These are phyloP conservation scores for Microctonus brassicae DNA, from an alignment of 2,888 invertebrate species.

Conservation along the genomic window DNA sequence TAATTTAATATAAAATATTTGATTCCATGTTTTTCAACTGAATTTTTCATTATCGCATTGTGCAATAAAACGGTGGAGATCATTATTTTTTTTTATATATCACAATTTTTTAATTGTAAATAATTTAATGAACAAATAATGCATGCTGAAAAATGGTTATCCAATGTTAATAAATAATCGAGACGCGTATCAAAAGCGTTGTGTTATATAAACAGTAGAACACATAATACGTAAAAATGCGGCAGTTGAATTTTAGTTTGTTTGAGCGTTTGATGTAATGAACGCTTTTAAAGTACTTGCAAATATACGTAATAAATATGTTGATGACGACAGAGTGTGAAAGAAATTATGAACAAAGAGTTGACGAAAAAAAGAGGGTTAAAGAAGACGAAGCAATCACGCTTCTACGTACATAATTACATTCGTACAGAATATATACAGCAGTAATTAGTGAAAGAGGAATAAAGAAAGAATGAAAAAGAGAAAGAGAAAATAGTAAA, in stretches of 20 bases:
- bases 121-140: not conserved
- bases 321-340: constrained; percentile 6
- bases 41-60: not conserved
- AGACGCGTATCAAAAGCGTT: not conserved
- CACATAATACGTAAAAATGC: constrained; percentile 15
- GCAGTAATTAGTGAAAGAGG: constrained; percentile 37
- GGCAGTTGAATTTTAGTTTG: constrained; percentile 32
- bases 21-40: not conserved
- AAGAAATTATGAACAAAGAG: constrained; percentile 14
- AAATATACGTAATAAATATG: constrained; percentile 59
- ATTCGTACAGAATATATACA: constrained; percentile 54
- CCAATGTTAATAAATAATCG: constrained; percentile 9
- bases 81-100: constrained; percentile 31
- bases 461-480: constrained; percentile 39
- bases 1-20: not conserved
- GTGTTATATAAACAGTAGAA: not conserved
- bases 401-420: constrained; percentile 63
- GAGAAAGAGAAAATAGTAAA: too few species aligned
- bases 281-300: constrained; percentile 57
- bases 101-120: not conserved
- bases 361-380: constrained; percentile 34
- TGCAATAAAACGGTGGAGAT: constrained; percentile 58
- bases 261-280: constrained; percentile 39
- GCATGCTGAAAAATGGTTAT: not conserved
- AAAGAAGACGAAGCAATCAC: constrained; percentile 41